A percentile compares a stretch with the other conserved stretches of the same genome.
phyloP scores from a whole-genome alignment of 2,113 vertebrate species.

The Megalops atlanticus region DNA sequence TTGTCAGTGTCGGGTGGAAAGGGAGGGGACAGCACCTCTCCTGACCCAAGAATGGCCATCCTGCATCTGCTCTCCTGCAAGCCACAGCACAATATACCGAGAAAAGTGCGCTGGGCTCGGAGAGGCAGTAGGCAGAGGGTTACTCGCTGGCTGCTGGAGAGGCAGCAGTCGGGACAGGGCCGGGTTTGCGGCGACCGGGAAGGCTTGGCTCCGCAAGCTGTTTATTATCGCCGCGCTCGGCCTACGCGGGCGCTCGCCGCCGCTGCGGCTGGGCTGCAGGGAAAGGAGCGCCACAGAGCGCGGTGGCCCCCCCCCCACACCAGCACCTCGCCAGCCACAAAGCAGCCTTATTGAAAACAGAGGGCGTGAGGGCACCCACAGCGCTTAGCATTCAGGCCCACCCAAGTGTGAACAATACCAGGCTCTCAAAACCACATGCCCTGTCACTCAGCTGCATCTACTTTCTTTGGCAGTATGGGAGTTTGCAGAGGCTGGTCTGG shows the following conservation, averaged over 20 bases:
- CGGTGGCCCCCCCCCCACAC: too few relatives aligned
- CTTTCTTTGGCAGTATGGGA: not conserved
- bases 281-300: not conserved
- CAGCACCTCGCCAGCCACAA: not conserved
- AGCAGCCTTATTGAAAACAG: conserved; percentile 4
- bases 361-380: not conserved
- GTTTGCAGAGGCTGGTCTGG: not conserved
- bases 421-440: not conserved
- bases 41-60: not conserved
- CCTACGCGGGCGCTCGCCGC: not conserved
- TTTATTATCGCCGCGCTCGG: conserved; percentile 15
- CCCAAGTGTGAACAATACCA: not conserved
- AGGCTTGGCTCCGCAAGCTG: not conserved
- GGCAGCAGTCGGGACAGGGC: not conserved
- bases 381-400: not conserved
- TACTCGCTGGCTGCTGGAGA: not conserved
- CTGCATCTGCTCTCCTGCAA: not conserved
- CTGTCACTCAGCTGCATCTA: not conserved
- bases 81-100: not conserved
- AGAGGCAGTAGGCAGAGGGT: not conserved
- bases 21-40: not conserved
- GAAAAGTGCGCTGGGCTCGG: not conserved
- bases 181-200: not conserved
- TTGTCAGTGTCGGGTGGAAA: not conserved
- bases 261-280: not conserved